Evolutionary conservation across 2,797 vertebrate species (phyloP).

Genomic region (Betta splendens): DNA sequence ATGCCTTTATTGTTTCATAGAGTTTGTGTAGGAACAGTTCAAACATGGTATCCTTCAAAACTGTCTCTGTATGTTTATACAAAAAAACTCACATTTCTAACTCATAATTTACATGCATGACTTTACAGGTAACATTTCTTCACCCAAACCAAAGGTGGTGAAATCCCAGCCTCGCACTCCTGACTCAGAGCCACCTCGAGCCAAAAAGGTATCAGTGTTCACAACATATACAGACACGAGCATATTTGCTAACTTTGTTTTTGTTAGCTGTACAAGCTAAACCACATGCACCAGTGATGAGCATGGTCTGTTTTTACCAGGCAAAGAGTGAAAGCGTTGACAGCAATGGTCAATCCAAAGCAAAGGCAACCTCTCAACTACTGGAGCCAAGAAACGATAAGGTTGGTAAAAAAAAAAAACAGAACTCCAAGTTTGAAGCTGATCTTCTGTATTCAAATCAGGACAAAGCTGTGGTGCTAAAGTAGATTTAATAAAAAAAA

Average conservation of each 20-base stretch:
- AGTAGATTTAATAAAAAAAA: neutral
- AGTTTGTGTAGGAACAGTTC: neutral
- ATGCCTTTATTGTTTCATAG: neutral
- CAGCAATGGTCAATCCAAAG: slow-evolving; percentile 74
- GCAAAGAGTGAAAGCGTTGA: slow-evolving; percentile 69
- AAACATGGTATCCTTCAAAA: too few relatives aligned
- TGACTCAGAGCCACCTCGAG: slow-evolving; percentile 36
- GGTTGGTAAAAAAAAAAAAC: slow-evolving; percentile 50
- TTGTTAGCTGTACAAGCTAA: neutral
- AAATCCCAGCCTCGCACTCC: slow-evolving; percentile 70
- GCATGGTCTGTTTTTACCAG: slow-evolving; percentile 46
- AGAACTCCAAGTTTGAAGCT: neutral
- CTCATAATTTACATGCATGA: neutral
- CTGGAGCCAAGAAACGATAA: slow-evolving; percentile 69
- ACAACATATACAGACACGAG: neutral
- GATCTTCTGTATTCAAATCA: neutral
- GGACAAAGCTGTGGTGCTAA: neutral
- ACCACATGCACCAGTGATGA: neutral
- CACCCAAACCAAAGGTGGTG: slow-evolving; percentile 66
- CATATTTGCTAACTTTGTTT: neutral
- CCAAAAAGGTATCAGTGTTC: slow-evolving; percentile 76
- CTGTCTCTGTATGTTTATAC: too few relatives aligned
- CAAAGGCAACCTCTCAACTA: slow-evolving; percentile 51
- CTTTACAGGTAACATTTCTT: slow-evolving; percentile 57
- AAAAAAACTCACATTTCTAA: too few relatives aligned